Evolutionary conservation across 2,113 vertebrate genomes (phyloP).

Genomic region (Channa argus): DNA sequence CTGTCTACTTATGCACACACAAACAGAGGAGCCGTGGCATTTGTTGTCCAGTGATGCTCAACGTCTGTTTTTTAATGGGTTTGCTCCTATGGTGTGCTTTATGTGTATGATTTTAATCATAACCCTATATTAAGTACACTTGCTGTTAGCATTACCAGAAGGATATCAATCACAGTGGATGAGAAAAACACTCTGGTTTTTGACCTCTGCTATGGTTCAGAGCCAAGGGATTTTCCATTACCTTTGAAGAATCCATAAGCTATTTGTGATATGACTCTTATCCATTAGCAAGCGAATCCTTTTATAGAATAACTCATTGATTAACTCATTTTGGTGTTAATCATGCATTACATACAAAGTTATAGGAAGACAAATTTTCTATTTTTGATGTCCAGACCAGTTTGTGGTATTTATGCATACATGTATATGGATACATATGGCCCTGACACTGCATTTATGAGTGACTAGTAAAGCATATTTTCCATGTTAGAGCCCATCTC

Average conservation of each 20-base stretch:
- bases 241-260: slow-evolving; percentile 65
- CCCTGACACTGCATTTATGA: slow-evolving; percentile 71
- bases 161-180: slow-evolving; percentile 41
- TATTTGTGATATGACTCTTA: slow-evolving; percentile 58
- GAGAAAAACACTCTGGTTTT: slow-evolving; percentile 30
- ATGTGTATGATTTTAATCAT: slow-evolving; percentile 39
- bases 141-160: slow-evolving; percentile 35
- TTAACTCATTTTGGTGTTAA: slow-evolving; percentile 73
- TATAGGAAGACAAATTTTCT: slow-evolving; percentile 63
- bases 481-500: slow-evolving; percentile 72
- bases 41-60: slow-evolving; percentile 53
- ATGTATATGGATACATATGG: slow-evolving; percentile 77
- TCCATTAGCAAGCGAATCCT: slow-evolving; percentile 65
- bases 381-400: slow-evolving; percentile 75
- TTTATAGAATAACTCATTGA: slow-evolving; percentile 66
- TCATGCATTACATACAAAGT: slow-evolving; percentile 61
- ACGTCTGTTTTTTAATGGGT: slow-evolving; percentile 40
- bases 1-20: slow-evolving; percentile 63
- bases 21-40: slow-evolving; percentile 41
- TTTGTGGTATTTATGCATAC: slow-evolving; percentile 79
- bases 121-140: slow-evolving; percentile 40
- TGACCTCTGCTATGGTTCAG: slow-evolving; percentile 37
- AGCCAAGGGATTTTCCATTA: slow-evolving; percentile 48
- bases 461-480: slow-evolving; percentile 74
- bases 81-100: slow-evolving; percentile 56